Evolutionary conservation across 2,888 invertebrate genomes (phyloP), one percentile per base, ranked within the genome.

Genomic region (Tetrapedia diversipes): DNA sequence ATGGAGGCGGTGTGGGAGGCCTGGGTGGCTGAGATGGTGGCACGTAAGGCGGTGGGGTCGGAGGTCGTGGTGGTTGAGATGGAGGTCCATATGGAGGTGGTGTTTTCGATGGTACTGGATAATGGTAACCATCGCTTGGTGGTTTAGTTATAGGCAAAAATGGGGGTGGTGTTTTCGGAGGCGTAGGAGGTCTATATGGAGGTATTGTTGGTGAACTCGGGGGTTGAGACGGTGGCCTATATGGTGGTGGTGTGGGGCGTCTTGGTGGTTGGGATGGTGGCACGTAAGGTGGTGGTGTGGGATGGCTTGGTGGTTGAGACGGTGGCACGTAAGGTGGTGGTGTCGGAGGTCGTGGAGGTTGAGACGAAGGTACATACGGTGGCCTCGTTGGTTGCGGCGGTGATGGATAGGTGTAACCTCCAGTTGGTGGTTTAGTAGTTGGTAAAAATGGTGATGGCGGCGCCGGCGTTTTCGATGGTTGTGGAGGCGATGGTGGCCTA

Each of bases 61-160:
- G 29, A 1, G 41, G 65, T 16, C 22, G 27, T 7, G 92, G 93
- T 14, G 92, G 88, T 81, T 91, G 92, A 27, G 92, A 92, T 73
- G 92, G 81, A 54, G 84, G 81, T 49, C 78, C 68, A 27, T 70
- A 75, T 0, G 86, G 80, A 14, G 86, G 83, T 27, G 59, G 68
- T 0, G 68, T 53, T n/a, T n/a, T n/a, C n/a, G n/a, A n/a, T n/a
- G n/a, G n/a, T n/a, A n/a, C n/a, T n/a, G n/a, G n/a, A n/a, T 67
- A 73, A 27, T 0, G 69, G 69, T 7, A 53, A 59, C n/a, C 68
- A n/a, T n/a, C n/a, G n/a, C 32, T 74, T 7, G 92, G 93, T 14
- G 92, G 88, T 81, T 91, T 92, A 27, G 92, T 92, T 73, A 92
- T 80, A 54, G 84, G 81, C 45, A 79, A 66, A 27, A 66, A 75